These are phyloP conservation scores for Rhimphoctona megacephalus DNA, from an alignment of 2,888 invertebrate genomes.

Conservation along the genomic window DNA sequence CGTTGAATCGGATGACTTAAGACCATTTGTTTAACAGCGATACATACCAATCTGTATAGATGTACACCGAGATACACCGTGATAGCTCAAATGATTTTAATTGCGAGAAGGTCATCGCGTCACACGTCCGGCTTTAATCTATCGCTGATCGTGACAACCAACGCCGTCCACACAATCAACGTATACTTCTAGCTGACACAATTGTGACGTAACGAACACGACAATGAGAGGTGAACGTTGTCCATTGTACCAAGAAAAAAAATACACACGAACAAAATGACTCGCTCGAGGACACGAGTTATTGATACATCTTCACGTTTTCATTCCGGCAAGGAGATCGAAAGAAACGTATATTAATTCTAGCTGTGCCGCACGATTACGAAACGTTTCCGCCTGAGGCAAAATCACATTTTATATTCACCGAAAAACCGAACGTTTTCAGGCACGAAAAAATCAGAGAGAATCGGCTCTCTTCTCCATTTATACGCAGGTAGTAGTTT, in stretches of 20 bases:
- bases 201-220: conserved; percentile 79
- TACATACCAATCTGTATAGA: neutral
- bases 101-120: conserved; percentile 80
- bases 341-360: conserved; percentile 44
- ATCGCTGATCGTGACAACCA: conserved; percentile 70
- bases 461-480: neutral
- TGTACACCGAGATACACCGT: conserved; percentile 53
- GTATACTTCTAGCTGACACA: conserved; percentile 70
- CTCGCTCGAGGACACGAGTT: conserved; percentile 47
- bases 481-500: conserved; percentile 28
- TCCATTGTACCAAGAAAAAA: conserved; percentile 15
- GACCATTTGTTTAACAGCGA: neutral
- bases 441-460: neutral
- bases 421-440: conserved; percentile 13
- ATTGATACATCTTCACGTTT: conserved; percentile 50
- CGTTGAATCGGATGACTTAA: neutral
- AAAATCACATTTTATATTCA: conserved; percentile 26
- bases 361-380: conserved; percentile 16
- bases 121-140: conserved; percentile 76
- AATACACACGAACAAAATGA: conserved; percentile 21
- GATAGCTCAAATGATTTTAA: conserved; percentile 79
- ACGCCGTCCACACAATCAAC: conserved; percentile 68
- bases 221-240: conserved; percentile 50
- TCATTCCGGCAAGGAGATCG: conserved; percentile 6
- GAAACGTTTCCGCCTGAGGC: conserved; percentile 25